phyloP scores from a whole-genome alignment of 2,888 invertebrate species.

The Drepanosiphum platanoidis region DNA sequence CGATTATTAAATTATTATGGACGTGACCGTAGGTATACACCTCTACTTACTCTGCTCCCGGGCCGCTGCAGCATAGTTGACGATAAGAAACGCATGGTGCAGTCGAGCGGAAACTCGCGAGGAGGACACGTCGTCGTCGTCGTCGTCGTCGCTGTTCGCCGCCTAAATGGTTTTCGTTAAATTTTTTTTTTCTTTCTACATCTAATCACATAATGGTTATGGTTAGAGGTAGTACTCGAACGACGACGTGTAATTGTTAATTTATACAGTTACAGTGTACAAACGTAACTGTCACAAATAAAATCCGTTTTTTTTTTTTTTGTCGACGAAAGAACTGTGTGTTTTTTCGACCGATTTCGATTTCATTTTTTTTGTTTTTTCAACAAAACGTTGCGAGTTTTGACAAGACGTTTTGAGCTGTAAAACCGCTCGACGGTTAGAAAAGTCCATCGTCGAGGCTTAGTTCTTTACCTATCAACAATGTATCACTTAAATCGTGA shows the following conservation, averaged over 20 bases:
- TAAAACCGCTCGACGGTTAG: no score
- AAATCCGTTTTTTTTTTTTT: neutral
- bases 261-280: no score
- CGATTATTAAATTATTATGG: neutral
- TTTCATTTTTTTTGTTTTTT: neutral
- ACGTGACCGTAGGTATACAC: neutral
- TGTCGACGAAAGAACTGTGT: no score
- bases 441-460: no score
- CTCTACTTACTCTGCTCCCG: no score
- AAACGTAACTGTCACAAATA: neutral
- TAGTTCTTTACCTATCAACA: no score
- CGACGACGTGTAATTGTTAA: no score
- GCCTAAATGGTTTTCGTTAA: neutral
- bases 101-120: slow-evolving; percentile 39
- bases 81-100: slow-evolving; percentile 34
- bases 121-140: neutral
- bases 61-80: neutral
- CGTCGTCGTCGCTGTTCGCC: neutral
- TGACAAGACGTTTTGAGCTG: no score
- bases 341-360: neutral
- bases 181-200: neutral
- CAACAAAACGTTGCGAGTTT: neutral
- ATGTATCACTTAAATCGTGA: no score
- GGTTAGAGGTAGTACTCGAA: neutral
- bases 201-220: neutral